phyloP scores from a whole-genome alignment of 2,888 invertebrate genomes.

The Bhutanitis thaidina region DNA sequence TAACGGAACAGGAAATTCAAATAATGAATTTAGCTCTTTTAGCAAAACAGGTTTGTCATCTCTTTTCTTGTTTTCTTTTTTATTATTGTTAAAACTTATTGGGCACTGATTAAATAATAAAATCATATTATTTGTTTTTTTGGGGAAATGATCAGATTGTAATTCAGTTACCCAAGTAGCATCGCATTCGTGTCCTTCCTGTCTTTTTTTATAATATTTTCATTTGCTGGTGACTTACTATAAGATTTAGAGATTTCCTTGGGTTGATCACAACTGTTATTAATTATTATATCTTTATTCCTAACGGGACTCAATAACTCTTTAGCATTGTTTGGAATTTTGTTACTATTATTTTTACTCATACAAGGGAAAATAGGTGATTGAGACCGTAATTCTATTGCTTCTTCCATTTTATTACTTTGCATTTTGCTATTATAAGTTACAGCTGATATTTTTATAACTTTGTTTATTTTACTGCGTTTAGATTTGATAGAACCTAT shows the following conservation, averaged over 20 bases:
- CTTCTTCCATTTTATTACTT: neutral
- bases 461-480: neutral
- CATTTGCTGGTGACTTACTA: neutral
- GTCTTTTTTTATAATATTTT: neutral
- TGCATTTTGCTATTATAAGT: neutral
- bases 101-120: neutral
- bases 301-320: neutral
- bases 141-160: neutral
- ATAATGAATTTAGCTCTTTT: too few relatives aligned
- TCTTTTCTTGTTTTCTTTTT: too few relatives aligned
- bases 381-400: neutral
- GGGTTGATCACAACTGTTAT: too few relatives aligned
- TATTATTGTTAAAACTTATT: neutral
- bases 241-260: neutral
- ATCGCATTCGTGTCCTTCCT: neutral
- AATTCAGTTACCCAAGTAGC: neutral
- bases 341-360: neutral
- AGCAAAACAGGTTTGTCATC: too few relatives aligned
- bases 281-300: neutral
- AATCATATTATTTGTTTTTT: neutral
- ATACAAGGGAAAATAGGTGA: neutral
- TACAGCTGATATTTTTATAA: constrained; percentile 5
- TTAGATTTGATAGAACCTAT: neutral
- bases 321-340: neutral
- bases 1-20: too few relatives aligned